Conservation (phyloP, 2,797 vertebrate species). For the Eptatretus atami region DNA sequence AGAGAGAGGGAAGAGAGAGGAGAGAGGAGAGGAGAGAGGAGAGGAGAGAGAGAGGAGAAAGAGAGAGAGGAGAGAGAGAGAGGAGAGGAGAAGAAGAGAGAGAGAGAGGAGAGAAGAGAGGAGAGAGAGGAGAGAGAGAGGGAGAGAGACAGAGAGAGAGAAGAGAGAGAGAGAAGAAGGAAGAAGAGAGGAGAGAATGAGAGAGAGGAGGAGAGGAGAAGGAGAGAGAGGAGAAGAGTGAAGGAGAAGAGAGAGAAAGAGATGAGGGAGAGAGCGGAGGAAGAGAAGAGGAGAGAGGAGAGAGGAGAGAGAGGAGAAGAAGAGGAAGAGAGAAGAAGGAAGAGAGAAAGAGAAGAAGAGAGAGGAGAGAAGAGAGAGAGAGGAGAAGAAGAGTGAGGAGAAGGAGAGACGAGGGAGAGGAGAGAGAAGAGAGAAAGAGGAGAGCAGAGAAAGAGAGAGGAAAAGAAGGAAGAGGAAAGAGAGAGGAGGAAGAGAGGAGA, state of each 20-base stretch:
- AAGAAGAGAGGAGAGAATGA: background rate
- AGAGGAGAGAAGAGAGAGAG: no score
- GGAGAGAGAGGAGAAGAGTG: background rate
- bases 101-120: conserved; percentile 10
- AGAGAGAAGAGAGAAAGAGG: no score
- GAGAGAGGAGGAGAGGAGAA: background rate
- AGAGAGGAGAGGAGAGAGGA: no score
- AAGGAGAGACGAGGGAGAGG: background rate
- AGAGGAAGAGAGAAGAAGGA: background rate
- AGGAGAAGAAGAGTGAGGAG: background rate
- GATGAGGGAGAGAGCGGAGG: no score
- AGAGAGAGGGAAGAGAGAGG: no score
- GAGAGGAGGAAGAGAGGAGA: background rate
- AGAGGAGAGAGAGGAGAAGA: background rate
- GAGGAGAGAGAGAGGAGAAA: background rate
- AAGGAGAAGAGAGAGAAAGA: no score
- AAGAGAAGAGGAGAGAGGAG: no score
- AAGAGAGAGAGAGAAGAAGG: no score
- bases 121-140: background rate
- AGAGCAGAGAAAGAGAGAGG: background rate
- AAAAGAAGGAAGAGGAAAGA: background rate
- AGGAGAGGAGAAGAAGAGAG: conserved; percentile 3
- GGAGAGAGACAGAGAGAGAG: no score
- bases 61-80: conserved; percentile 8
- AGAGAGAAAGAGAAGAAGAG: no score